Evolutionary conservation across 2,888 invertebrate genomes (phyloP).

Genomic region (Asteroscopus sphinx): DNA sequence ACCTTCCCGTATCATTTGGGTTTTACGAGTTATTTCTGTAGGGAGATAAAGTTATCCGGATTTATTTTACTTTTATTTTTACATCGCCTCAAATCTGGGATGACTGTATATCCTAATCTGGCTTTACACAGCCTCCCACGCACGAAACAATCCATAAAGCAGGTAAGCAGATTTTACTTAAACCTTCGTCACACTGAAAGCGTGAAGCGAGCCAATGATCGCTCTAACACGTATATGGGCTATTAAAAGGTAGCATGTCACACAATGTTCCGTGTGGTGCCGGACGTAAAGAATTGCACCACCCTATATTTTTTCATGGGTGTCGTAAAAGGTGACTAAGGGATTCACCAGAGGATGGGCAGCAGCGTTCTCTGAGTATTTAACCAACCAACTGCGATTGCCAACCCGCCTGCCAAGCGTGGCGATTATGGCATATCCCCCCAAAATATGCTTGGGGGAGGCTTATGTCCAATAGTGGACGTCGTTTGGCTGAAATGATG

Average conservation of each 20-base stretch:
- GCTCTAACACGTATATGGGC: neutral
- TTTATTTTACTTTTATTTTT: slow-evolving; percentile 19
- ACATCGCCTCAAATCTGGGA: slow-evolving; percentile 8
- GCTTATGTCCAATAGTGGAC: too few species aligned
- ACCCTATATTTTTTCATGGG: too few species aligned
- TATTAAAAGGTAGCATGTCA: neutral
- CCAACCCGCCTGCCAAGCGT: too few species aligned
- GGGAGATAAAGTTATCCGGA: slow-evolving; percentile 19
- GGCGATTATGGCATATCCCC: too few species aligned
- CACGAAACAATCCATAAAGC: slow-evolving; percentile 16
- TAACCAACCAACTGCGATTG: too few species aligned
- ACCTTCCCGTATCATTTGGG: neutral
- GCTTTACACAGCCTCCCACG: slow-evolving; percentile 11
- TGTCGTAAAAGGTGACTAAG: too few species aligned
- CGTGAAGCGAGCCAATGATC: neutral
- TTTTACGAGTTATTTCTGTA: neutral
- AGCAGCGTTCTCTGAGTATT: too few species aligned
- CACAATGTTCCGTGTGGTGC: too few species aligned
- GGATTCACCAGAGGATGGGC: too few species aligned
- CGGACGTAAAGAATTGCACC: too few species aligned
- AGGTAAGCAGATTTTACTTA: neutral
- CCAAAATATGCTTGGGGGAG: too few species aligned
- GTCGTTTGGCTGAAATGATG: too few species aligned
- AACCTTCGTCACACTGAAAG: neutral
- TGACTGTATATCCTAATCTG: slow-evolving; percentile 29